Evolutionary conservation across 2,888 invertebrate species (phyloP), one percentile per base, ranked within the genome.

Genomic region (Coleophora deauratella): DNA sequence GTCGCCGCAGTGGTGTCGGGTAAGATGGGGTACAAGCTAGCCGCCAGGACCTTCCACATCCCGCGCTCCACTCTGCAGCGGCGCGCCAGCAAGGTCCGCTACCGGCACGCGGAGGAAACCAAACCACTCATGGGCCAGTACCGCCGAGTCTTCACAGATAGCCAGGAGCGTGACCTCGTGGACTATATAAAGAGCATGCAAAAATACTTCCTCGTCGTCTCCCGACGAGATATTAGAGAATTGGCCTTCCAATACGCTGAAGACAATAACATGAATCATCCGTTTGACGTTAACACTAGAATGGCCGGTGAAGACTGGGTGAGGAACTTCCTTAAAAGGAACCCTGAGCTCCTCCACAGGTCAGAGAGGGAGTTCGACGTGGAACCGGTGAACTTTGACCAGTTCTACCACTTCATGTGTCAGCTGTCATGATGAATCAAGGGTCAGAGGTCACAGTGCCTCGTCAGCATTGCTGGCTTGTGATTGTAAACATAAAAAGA

Each of bases 261-360:
- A 52, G 84, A 80, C 52, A 73, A 86, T 53, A 56, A 72, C 21
- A 54, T 84, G 12, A 78, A 79, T 52, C 81, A 86, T 50, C 82
- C 81, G 6, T 86, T 85, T 49, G 85, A 85, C 41, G 72, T 74
- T 2, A 82, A 85, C 64, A 70, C 75, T 33, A 64, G 81, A 39
- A 86, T 86, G 81, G 86, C 87, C 0, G 86, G 87, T 15, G 78
- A 81, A 50, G 85, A 86, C 50, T 87, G 86, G 86, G 79, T 86
- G 12, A 71, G 80, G 50, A 85, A 85, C 49, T 87, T 87, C 59
- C 58, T 87, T 14, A 86, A 85, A 45, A 59, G 86, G 43, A 81
- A 86, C 47, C 81, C 85, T 0, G 85, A 85, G 49, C 61, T 85
- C 27, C 56, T 78, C 28, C 72, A 81, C 40, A 76, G 63, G 50